A percentile compares a stretch with the other conserved stretches of the same genome.
phyloP scores from a whole-genome alignment of 1,140 invertebrate genomes.

The Aporrectodea caliginosa region DNA sequence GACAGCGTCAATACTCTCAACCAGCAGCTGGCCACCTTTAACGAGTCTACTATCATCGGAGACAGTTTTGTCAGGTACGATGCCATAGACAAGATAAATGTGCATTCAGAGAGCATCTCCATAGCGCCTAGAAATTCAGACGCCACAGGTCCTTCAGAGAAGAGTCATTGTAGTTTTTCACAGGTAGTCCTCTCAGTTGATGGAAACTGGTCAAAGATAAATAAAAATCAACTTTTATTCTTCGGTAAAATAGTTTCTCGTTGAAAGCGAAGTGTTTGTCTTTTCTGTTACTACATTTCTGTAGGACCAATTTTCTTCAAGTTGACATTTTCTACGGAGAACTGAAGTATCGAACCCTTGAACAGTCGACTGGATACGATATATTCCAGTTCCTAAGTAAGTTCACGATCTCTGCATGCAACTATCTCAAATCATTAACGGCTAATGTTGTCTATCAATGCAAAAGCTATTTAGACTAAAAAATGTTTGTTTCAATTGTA shows the following conservation, averaged over 20 bases:
- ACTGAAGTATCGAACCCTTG: neutral
- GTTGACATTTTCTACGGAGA: neutral
- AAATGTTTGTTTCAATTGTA: no score
- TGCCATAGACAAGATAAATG: neutral
- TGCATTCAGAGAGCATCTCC: no score
- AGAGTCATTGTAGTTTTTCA: no score
- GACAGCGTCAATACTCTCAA: neutral
- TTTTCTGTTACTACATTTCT: no score
- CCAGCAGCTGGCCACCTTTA: neutral
- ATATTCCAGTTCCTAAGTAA: no score
- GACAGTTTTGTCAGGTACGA: neutral
- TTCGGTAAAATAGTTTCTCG: neutral
- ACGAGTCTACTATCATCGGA: neutral
- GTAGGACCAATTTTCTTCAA: neutral
- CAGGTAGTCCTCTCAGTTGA: no score
- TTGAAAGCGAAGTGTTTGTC: neutral
- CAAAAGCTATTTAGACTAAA: no score
- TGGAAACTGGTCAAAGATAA: neutral
- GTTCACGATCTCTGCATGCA: no score
- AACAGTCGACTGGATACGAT: neutral
- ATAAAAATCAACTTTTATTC: neutral
- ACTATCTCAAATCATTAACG: no score
- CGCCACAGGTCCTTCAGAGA: no score
- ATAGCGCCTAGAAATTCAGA: no score
- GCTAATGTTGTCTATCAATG: no score